phyloP scores from a whole-genome alignment of 2,888 invertebrate species.

The Melanostoma mellinum region DNA sequence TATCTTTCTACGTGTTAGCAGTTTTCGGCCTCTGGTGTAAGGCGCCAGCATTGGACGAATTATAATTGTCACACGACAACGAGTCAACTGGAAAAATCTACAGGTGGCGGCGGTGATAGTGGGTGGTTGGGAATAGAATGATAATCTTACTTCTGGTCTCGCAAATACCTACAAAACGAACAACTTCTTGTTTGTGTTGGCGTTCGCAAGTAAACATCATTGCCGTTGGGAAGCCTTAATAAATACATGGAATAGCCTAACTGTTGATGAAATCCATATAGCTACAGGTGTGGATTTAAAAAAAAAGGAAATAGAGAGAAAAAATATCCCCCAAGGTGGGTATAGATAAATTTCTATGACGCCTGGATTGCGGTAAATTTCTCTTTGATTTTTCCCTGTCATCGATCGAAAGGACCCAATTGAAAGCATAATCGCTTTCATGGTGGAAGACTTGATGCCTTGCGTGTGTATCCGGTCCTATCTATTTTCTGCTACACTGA shows the following conservation, averaged over 20 bases:
- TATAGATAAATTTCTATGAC: neutral
- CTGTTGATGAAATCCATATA: conserved; percentile 29
- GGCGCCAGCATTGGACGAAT: conserved; percentile 38
- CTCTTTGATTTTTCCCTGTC: conserved; percentile 62
- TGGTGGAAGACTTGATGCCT: conserved; percentile 23
- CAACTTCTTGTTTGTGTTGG: conserved; percentile 38
- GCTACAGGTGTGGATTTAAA: conserved; percentile 12
- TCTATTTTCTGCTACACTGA: conserved; percentile 7
- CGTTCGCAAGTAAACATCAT: conserved; percentile 9
- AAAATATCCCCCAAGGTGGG: neutral
- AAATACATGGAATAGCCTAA: conserved; percentile 14
- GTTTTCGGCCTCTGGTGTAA: neutral
- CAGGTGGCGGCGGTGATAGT: conserved; percentile 43
- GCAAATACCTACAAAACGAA: conserved; percentile 31
- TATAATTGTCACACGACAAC: conserved; percentile 37
- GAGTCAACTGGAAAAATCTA: conserved; percentile 65
- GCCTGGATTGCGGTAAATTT: conserved; percentile 34
- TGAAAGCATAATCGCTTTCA: conserved; percentile 64
- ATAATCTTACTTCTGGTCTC: conserved; percentile 13
- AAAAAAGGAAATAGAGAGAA: neutral
- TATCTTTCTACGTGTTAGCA: conserved; percentile 36
- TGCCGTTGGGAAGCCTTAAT: neutral
- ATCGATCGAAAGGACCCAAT: conserved; percentile 50
- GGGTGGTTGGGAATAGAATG: neutral
- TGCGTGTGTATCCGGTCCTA: conserved; percentile 27